phyloP scores from a whole-genome alignment of 2,113 vertebrate genomes.

The Mixornis gularis region DNA sequence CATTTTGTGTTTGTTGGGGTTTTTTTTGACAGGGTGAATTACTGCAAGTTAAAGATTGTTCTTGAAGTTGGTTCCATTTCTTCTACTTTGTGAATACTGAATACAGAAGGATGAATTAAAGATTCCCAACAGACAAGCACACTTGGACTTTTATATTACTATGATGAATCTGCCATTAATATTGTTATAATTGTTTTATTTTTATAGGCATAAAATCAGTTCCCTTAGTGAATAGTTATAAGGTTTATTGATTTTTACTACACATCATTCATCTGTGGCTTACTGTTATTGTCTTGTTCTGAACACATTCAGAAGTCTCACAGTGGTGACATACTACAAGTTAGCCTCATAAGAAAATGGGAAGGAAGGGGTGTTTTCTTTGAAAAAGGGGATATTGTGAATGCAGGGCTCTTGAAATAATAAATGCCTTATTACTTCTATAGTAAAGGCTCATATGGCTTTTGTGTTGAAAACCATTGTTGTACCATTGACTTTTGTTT shows the following conservation, averaged over 20 bases:
- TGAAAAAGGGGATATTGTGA: constrained; percentile 48
- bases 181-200: constrained; percentile 73
- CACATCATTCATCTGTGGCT: constrained; percentile 72
- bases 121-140: constrained; percentile 70
- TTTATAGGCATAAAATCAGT: constrained; percentile 74
- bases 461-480: constrained; percentile 54
- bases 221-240: constrained; percentile 74
- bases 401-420: constrained; percentile 64
- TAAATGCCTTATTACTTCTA: constrained; percentile 56
- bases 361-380: constrained; percentile 62
- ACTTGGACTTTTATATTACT: constrained; percentile 72
- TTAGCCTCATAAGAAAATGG: constrained; percentile 62
- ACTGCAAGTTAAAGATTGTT: constrained; percentile 60
- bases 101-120: constrained; percentile 68
- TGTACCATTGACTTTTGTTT: not conserved
- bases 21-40: constrained; percentile 53
- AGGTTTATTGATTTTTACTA: constrained; percentile 77
- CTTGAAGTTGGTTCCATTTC: constrained; percentile 37
- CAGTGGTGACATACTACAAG: constrained; percentile 61
- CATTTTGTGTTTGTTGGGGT: not conserved
- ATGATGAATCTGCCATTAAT: constrained; percentile 75
- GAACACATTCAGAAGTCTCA: constrained; percentile 60
- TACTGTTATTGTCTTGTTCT: constrained; percentile 64
- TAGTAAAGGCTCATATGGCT: constrained; percentile 56
- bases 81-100: constrained; percentile 53